Evolutionary conservation across 2,797 vertebrate species (phyloP), one percentile per base, ranked within the genome.

Genomic region (Lithobates pipiens): DNA sequence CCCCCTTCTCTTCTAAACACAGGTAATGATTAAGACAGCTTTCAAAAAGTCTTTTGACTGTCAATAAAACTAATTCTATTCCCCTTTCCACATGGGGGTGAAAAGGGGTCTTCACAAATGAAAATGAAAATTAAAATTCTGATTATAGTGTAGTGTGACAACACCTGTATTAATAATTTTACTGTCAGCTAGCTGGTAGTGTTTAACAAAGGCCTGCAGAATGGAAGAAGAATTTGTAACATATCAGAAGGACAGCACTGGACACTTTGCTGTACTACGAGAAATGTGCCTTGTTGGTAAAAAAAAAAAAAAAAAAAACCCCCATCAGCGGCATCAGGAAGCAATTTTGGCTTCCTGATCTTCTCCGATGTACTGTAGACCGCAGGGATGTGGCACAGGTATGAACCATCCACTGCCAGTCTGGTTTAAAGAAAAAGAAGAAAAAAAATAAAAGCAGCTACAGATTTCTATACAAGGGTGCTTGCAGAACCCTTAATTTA

Each of bases 121-220:
- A 96, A 96, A 95, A 95, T 95, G 95, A 93, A 95, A 96, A 95
- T 96, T 95, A 95, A 96, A 95, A 95, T 94, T 94, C 94, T 95
- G 94, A 95, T 95, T 95, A 95, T 93, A 95, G 94, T 95, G 94
- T 95, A 95, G 94, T 90, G 94, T 95, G 95, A 95, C 95, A 96
- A 96, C 95, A 96, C 94, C 95, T 95, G 95, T 95, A 95, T 95
- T 95, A 95, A 95, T 95, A 96, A 96, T 96, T 95, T 96, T 96
- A 94, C 95, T 96, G 95, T 95, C 95, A 95, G 93, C 93, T 94
- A 93, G 93, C 93, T 95, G 71, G 91, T 95, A 93, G 92, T 95
- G 93, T 94, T 96, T 95, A 95, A 96, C 95, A 95, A 96, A 95
- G 93, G 95, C 94, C 91, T 83, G 85, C 94, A 95, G 94, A 90